phyloP scores from a whole-genome alignment of 2,797 vertebrate species.

The Florisuga fusca region DNA sequence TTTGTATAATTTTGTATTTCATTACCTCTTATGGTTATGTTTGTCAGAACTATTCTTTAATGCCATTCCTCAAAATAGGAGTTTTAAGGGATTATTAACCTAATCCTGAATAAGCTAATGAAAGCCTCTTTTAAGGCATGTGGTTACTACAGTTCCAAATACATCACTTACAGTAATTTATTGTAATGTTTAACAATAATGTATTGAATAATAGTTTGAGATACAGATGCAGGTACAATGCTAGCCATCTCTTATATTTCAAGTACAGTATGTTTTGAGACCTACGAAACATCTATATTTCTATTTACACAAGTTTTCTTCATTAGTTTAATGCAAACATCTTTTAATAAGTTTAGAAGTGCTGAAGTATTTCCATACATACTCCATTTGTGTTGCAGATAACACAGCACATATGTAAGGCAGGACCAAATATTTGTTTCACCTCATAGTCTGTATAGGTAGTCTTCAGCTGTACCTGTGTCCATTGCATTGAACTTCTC shows the following conservation, averaged over 20 bases:
- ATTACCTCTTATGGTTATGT: neutral
- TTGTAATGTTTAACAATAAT: too few species aligned
- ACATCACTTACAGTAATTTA: neutral
- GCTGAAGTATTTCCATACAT: neutral
- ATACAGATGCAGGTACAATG: neutral
- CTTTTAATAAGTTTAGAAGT: neutral
- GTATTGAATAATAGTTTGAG: neutral
- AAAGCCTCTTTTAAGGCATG: conserved; percentile 53
- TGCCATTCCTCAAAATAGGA: conserved; percentile 24
- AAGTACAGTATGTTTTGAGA: neutral
- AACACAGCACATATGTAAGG: neutral
- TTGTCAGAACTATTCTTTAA: neutral
- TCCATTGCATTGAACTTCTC: neutral
- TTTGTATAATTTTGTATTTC: neutral
- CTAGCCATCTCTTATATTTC: neutral
- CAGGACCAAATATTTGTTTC: neutral
- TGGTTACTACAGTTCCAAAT: neutral
- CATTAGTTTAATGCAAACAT: neutral
- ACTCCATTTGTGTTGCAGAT: neutral
- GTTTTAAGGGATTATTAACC: conserved; percentile 46
- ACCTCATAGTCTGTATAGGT: neutral
- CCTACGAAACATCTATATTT: neutral
- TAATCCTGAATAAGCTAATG: conserved; percentile 62
- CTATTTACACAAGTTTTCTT: neutral
- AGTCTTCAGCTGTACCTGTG: neutral